Evolutionary conservation across 1,140 invertebrate genomes (phyloP).

Genomic region (Laupala kohalensis): DNA sequence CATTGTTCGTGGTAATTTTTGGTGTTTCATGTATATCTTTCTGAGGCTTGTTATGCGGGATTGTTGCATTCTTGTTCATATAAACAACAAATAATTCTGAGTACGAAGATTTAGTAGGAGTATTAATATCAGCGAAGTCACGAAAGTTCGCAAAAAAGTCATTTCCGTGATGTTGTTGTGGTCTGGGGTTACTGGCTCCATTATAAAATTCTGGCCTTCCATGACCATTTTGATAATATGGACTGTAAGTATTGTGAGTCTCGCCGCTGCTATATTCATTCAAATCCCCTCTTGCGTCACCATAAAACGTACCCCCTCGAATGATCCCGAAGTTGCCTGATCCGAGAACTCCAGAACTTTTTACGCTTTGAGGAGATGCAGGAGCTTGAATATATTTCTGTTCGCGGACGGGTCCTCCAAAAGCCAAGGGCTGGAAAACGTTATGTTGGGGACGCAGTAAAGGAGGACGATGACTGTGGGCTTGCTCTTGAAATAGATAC

Average conservation of each 20-base stretch:
- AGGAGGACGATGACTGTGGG: constrained; percentile 10
- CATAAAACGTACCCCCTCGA: constrained; percentile 72
- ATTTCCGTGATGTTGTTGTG: constrained; percentile 33
- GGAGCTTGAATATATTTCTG: not conserved
- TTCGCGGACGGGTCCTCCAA: constrained; percentile 7
- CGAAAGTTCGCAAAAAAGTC: constrained; percentile 77
- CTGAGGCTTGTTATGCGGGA: not conserved
- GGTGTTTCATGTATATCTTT: constrained; percentile 34
- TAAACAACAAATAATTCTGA: constrained; percentile 68
- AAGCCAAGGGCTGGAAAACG: constrained; percentile 10
- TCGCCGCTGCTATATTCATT: constrained; percentile 36
- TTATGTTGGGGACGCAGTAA: constrained; percentile 11
- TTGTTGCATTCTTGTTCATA: constrained; percentile 12
- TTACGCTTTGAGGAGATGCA: constrained; percentile 4
- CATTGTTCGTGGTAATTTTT: constrained; percentile 70
- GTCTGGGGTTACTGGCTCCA: constrained; percentile 36
- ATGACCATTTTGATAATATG: constrained; percentile 22
- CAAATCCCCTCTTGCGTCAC: constrained; percentile 36
- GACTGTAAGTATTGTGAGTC: constrained; percentile 14
- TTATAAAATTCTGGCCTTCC: constrained; percentile 42
- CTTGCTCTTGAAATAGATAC: constrained; percentile 19
- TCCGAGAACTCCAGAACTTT: constrained; percentile 42
- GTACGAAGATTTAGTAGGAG: constrained; percentile 63
- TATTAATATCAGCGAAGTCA: constrained; percentile 77
- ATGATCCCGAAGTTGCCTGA: constrained; percentile 83